Base-by-base conservation (phyloP, 2,113 vertebrate genomes). In the Dicaeum eximium region DNA sequence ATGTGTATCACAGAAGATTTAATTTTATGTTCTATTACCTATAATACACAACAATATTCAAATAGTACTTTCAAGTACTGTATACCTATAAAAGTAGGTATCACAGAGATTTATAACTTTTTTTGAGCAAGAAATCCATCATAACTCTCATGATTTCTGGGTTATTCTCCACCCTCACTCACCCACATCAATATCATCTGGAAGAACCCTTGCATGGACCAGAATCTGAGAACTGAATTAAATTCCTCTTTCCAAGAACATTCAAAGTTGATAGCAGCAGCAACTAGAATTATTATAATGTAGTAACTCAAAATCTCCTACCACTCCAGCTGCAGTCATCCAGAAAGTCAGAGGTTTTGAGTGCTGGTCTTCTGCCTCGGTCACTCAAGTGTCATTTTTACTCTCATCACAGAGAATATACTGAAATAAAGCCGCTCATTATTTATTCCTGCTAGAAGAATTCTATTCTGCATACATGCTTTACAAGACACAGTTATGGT, bases 341-440 rank as follows among this genome's bases (percentile, higher is more conserved):
- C 72, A 60, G 57, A 62, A 74, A 3, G 33, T 40, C 51, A 20
- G 22, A 58, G 47, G 22, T 69, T 51, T 24, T 57, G 45, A 60
- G n/a, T 33, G 44, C 70, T 75, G 30, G 33, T 84, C 66, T 75
- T 90, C 92, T 93, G 53, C 35, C 42, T 75, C 54, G 31, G 28
- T 75, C 62, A 82, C 33, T n/a, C 42, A 69, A 40, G 42, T 82
- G 45, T 42, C 50, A 60, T 25, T 88, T 88, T 84, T 74, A 74
- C 44, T 84, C 95, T 69, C 65, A 81, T 69, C 91, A 89, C 25
- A 92, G n/a, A 74, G 30, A 85, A 87, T 57, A 81, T 58, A 92
- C 45, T 92, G 73, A 83, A 95, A 94, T 50, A 14, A 95, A 91
- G 66, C 65, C 87, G 31, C 42, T 77, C 33, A 38, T 65, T 87